Evolutionary conservation across 2,888 invertebrate species (phyloP), one percentile per base, ranked within the genome.

Genomic region (Leptopilina syphax): DNA sequence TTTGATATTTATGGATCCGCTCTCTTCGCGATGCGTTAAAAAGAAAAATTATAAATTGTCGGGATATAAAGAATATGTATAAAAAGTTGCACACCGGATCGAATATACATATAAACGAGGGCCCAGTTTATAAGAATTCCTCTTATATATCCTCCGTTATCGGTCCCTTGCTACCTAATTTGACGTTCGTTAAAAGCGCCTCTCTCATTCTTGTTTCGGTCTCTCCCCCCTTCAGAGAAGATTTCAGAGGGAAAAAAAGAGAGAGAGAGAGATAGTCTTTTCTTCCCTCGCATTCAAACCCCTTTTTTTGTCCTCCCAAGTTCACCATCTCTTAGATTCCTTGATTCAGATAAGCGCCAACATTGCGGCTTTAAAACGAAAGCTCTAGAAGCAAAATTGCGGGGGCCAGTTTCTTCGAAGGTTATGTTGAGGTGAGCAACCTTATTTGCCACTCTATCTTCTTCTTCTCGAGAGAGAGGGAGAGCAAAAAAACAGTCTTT

Each of bases 361-460:
- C 12, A 34, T 34, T 34, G 34, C 34, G 34, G 34, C 34, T 34
- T 81, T 66, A 77, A 76, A 77, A 80, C 84, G 83, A 85, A 84
- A 84, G 80, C 83, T 84, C 84, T 79, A 82, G 34, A 34, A 34
- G 34, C 34, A 34, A 34, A 80, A 85, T 82, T 82, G 82, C 79
- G 77, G 84, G 82, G 82, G 81, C 83, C 84, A 83, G 81, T 78
- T 82, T 80, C 80, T 80, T 78, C 82, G 77, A 81, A 84, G 85
- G 70, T 82, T 84, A 50, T 12, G 80, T 63, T 77, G 85, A 86
- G 87, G 88, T 86, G 86, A 88, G 86, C 80, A 85, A 87, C 87
- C 89, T 87, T 90, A 87, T 88, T 86, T 83, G 81, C 79, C 84
- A 78, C 81, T 76, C 80, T 76, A 70, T 66, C 82, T 73, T 54